Evolutionary conservation across 2,888 invertebrate species (phyloP).

Genomic region (Drosophila imparisetae): DNA sequence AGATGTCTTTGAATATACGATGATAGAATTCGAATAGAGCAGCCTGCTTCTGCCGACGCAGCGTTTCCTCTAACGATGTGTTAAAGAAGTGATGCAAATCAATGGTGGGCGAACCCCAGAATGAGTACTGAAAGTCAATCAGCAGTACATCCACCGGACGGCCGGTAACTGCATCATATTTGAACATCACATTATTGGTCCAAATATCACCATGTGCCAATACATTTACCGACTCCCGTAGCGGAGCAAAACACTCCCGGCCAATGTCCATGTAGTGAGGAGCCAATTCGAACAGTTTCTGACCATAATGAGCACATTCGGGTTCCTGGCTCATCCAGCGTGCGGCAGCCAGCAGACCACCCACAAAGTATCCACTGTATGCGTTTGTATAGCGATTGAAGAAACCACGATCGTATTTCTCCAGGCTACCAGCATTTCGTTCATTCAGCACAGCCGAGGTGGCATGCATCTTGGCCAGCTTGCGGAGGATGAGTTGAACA

Average conservation of each 20-base stretch:
- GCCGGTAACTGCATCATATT: constrained; percentile 71
- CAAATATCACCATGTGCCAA: constrained; percentile 84
- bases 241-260: constrained; percentile 74
- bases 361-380: constrained; percentile 81
- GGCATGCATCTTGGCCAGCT: constrained; percentile 86
- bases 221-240: constrained; percentile 78
- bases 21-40: constrained; percentile 81
- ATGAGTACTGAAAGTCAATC: constrained; percentile 84
- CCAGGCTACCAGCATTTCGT: constrained; percentile 69
- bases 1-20: constrained; percentile 66
- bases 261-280: constrained; percentile 82
- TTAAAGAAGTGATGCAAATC: constrained; percentile 84
- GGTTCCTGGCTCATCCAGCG: constrained; percentile 70
- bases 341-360: constrained; percentile 78
- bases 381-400: constrained; percentile 82
- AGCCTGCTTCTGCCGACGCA: constrained; percentile 78
- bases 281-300: constrained; percentile 77
- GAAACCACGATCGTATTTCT: constrained; percentile 82
- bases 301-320: constrained; percentile 66
- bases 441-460: constrained; percentile 85
- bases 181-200: constrained; percentile 84
- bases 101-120: constrained; percentile 83
- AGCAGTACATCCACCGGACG: constrained; percentile 79
- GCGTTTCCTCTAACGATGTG: constrained; percentile 81
- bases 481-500: constrained; percentile 82